phyloP scores from a whole-genome alignment of 53 echinoderm and acorn worm species.

The Antedon mediterranea region DNA sequence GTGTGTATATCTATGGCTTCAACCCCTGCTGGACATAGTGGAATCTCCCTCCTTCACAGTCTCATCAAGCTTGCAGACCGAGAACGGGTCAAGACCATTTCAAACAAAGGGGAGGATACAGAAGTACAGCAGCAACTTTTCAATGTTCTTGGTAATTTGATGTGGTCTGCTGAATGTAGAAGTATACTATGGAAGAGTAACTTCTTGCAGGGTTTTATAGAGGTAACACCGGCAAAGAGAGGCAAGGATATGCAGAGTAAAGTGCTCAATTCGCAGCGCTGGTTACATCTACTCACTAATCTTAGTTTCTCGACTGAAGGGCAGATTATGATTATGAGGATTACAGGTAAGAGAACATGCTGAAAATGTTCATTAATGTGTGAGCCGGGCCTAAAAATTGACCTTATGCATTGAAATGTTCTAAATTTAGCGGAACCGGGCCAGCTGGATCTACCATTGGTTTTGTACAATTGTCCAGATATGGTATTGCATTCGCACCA shows the following conservation, averaged over 20 bases:
- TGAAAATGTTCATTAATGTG: too few relatives aligned
- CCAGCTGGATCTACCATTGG: too few relatives aligned
- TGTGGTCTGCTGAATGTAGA: constrained; percentile 74
- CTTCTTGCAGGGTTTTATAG: constrained; percentile 53
- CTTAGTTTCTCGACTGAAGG: constrained; percentile 80
- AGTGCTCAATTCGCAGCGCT: constrained; percentile 40
- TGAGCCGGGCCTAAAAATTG: too few relatives aligned
- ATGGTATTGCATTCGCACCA: too few relatives aligned
- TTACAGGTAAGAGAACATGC: constrained; percentile 81
- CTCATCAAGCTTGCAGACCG: constrained; percentile 45
- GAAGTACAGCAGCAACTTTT: constrained; percentile 21
- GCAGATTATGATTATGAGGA: constrained; percentile 85
- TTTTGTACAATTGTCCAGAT: too few relatives aligned
- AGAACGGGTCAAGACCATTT: constrained; percentile 19
- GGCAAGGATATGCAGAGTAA: constrained; percentile 29
- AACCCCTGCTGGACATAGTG: constrained; percentile 44
- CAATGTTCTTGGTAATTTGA: constrained; percentile 40
- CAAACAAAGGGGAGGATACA: not conserved
- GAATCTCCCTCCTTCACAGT: constrained; percentile 58
- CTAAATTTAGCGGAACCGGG: too few relatives aligned
- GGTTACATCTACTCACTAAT: constrained; percentile 70
- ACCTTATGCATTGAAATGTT: too few relatives aligned
- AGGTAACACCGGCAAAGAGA: constrained; percentile 29
- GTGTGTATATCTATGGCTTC: constrained; percentile 50
- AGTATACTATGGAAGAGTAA: constrained; percentile 91